Evolutionary conservation across 2,797 vertebrate genomes (phyloP), one percentile per base, ranked within the genome.

Genomic region (Enteromius paludinosus): DNA sequence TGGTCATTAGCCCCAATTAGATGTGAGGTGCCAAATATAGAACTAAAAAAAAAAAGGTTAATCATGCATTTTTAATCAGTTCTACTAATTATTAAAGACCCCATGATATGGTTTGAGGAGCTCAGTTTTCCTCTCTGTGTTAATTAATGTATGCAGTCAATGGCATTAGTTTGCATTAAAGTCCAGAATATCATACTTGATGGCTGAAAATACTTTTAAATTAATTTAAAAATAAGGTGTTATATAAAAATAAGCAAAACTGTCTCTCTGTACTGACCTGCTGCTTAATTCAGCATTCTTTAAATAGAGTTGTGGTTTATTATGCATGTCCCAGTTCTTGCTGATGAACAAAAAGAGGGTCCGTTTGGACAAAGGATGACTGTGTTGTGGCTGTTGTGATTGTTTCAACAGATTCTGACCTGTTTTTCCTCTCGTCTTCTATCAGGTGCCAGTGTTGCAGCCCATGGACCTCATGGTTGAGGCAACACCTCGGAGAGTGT

Each of bases 391-490:
- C 49, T 33, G 23, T 43, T 70, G 25, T 14, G 59, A 54, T 20
- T 69, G 23, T 38, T 15, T 15, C 18, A 61, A 15, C 4, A 20
- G 14, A 35, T 72, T 73, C 43, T 62, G 6, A 30, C 10, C 11
- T 8, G 54, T 17, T 62, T 61, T 83, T 41, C 43, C 41, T 38
- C 61, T 30, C 3, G n/a, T 79, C 38, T 25, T 77, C 43, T 28
- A 18, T 28, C 86, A 99, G 98, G 98, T 99, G 61, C 98, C 98
- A 0, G 97, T 99, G 83, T 91, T 97, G 28, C 94, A 90, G 91
- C 96, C 96, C 87, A 97, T 96, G 96, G 96, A 97, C 87, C 92
- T 97, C 88, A 97, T 97, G 96, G 96, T 97, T 88, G 96, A 97
- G 89, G 96, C 96, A 47, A 95, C 94, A 1, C 95, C 96, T 0